These are phyloP conservation scores for Taxidea taxus DNA, from an alignment of 2,113 vertebrate species.

Conservation along the genomic window DNA sequence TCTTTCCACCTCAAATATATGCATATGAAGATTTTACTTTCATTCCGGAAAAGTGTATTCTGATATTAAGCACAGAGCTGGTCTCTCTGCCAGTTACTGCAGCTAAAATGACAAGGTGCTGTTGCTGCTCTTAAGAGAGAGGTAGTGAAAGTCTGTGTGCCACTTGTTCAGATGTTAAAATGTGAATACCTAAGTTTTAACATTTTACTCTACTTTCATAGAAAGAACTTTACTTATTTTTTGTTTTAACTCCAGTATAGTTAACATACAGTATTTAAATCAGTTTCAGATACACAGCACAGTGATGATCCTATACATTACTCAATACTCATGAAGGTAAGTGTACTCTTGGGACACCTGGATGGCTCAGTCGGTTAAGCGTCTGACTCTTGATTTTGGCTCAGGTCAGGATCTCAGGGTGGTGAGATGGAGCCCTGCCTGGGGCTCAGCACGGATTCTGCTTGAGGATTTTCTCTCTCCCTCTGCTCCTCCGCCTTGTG, in stretches of 20 bases:
- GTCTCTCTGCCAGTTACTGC: neutral
- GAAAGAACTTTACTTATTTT: neutral
- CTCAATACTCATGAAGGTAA: neutral
- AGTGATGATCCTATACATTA: neutral
- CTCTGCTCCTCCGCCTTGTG: neutral
- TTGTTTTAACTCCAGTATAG: neutral
- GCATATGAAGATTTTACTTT: neutral
- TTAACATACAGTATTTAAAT: neutral
- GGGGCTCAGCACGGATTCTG: neutral
- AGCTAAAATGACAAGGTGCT: neutral
- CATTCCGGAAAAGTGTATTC: neutral
- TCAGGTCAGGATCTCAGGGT: neutral
- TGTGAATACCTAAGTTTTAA: neutral
- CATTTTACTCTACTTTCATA: neutral
- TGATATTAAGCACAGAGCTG: neutral
- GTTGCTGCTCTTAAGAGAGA: neutral
- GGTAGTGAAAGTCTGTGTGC: neutral
- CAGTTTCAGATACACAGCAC: neutral
- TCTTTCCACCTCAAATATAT: neutral
- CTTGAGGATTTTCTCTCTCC: neutral
- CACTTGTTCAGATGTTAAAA: neutral
- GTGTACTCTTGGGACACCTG: neutral
- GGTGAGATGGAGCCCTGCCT: neutral
- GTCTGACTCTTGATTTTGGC: neutral
- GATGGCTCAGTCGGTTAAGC: neutral